These are phyloP conservation scores for Leptopilina boulardi DNA, from an alignment of 1,140 invertebrate genomes.

Conservation along the genomic window DNA sequence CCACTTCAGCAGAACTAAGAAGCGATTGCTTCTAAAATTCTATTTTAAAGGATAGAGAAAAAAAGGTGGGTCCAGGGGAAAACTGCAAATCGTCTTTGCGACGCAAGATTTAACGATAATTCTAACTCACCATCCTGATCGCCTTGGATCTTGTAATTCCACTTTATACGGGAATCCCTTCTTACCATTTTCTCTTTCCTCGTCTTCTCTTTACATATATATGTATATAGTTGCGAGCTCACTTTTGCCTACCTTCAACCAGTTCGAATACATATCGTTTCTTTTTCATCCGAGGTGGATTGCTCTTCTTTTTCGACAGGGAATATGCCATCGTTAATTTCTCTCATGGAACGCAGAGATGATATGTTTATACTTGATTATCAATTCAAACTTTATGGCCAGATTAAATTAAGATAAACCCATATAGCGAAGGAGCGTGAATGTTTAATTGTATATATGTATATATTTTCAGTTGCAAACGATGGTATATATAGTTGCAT, in stretches of 20 bases:
- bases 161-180: slow-evolving; percentile 17
- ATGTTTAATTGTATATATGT: slow-evolving; percentile 15
- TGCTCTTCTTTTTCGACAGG: slow-evolving; percentile 14
- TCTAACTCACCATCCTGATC: slow-evolving; percentile 7
- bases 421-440: not conserved
- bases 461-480: not conserved
- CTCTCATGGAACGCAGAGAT: slow-evolving; percentile 11
- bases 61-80: not conserved
- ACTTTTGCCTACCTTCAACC: not conserved
- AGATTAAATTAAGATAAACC: slow-evolving; percentile 16
- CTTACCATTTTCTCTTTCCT: not conserved
- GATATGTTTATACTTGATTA: slow-evolving; percentile 18
- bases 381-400: not conserved
- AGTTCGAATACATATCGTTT: not conserved
- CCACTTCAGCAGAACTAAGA: not conserved
- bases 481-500: not conserved
- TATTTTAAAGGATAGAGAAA: slow-evolving; percentile 12
- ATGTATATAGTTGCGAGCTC: not conserved
- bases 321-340: slow-evolving; percentile 4
- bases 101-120: slow-evolving; percentile 13
- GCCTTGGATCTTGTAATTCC: slow-evolving; percentile 12
- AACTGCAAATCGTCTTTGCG: slow-evolving; percentile 8
- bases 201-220: not conserved
- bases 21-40: slow-evolving; percentile 17
- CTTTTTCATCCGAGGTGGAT: not conserved